Evolutionary conservation across 2,113 vertebrate genomes (phyloP), one percentile per base, ranked within the genome.

Genomic region (Ellobius talpinus): DNA sequence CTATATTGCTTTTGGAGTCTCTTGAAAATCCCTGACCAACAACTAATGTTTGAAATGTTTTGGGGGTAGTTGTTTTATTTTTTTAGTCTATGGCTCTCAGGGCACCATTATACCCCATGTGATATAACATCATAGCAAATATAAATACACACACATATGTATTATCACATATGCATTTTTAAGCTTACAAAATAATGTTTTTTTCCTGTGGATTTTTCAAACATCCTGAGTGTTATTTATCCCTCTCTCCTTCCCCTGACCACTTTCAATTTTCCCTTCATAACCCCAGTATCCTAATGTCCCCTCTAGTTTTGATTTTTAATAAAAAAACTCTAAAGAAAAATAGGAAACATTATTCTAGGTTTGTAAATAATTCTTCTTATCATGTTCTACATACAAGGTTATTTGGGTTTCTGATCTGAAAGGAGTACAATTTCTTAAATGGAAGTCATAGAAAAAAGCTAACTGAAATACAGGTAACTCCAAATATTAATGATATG

Each of bases 301-400:
- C 52, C 19, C 33, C 52, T 55, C 52, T 58, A 21, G 10, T 58
- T 79, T 52, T 81, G 52, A 58, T n/a, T 58, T 81, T 81, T 81
- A 58, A 58, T n/a, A 85, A 96, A 19, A 86, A 91, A 95, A 86
- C 33, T 55, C 8, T 21, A 36, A 50, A 90, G 45, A 52, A 72
- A 89, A 81, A 7, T 58, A 16, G 14, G 7, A 72, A 96, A 87
- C 21, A 11, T 88, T 87, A 36, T 94, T 63, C 61, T 73, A 63
- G 31, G 19, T 93, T 96, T 72, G 45, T 33, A 81, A 95, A 76
- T 24, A 29, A 91, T 7, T 31, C 33, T 36, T 95, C 88, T 65
- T 23, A 87, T 70, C 9, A 45, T 73, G 24, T 84, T 78, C 76
- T 94, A 94, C 31, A 91, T 78, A 89, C 42, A 90, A 93, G 61